A percentile compares a stretch with the other conserved stretches of the same genome.
phyloP scores from a whole-genome alignment of 2,888 invertebrate genomes.

The Drosophila picticornis region DNA sequence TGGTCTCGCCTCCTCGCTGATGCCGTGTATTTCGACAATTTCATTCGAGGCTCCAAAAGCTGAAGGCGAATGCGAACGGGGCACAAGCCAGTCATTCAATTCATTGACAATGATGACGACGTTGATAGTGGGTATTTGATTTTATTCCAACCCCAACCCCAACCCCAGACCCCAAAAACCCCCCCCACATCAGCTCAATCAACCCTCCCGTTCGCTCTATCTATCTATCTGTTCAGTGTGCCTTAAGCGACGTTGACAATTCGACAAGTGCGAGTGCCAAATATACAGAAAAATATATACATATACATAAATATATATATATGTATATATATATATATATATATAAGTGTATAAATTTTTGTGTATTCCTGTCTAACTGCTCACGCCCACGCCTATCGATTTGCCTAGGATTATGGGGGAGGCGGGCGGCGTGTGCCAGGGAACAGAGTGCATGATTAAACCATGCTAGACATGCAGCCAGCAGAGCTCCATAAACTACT shows the following conservation, averaged over 20 bases:
- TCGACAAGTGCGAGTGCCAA: slow-evolving; percentile 71
- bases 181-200: slow-evolving; percentile 2
- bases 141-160: slow-evolving; percentile 17
- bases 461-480: slow-evolving; percentile 68
- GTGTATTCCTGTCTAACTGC: slow-evolving; percentile 27
- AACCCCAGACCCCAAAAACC: background rate
- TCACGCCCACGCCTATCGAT: slow-evolving; percentile 49
- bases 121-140: slow-evolving; percentile 71
- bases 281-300: slow-evolving; percentile 7
- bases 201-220: background rate
- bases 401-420: slow-evolving; percentile 14
- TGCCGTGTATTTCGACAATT: slow-evolving; percentile 76
- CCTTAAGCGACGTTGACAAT: slow-evolving; percentile 69
- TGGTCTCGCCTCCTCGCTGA: slow-evolving; percentile 29
- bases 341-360: slow-evolving; percentile 14
- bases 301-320: background rate
- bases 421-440: background rate
- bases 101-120: slow-evolving; percentile 79
- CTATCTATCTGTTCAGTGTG: slow-evolving; percentile 19
- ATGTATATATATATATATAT: slow-evolving; percentile 6
- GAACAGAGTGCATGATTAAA: slow-evolving; percentile 63
- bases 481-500: slow-evolving; percentile 52
- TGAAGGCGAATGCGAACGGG: slow-evolving; percentile 40
- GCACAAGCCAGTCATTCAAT: slow-evolving; percentile 70
- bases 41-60: slow-evolving; percentile 56